Evolutionary conservation across 1,140 invertebrate genomes (phyloP).

Genomic region (Orius insidiosus): DNA sequence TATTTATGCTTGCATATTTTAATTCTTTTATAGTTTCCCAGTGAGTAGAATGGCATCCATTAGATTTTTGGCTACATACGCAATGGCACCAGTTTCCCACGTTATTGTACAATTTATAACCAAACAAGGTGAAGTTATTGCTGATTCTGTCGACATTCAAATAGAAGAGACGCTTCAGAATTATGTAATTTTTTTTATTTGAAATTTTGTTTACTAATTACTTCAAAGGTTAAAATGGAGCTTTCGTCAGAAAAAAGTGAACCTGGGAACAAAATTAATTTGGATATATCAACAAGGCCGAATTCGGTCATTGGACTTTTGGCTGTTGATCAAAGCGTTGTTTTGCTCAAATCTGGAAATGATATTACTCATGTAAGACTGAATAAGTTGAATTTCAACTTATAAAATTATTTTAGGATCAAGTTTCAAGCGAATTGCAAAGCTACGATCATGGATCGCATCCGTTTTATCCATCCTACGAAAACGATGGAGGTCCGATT

Average conservation of each 20-base stretch:
- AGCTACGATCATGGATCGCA: constrained; percentile 35
- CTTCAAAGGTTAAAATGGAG: constrained; percentile 26
- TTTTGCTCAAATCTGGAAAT: constrained; percentile 49
- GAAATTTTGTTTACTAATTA: background rate
- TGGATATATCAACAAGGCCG: constrained; percentile 58
- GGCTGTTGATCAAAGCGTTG: constrained; percentile 73
- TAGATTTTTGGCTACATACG: constrained; percentile 50
- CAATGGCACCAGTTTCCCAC: constrained; percentile 70
- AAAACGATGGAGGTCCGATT: too few species aligned
- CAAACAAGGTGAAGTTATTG: constrained; percentile 61
- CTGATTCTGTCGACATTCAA: constrained; percentile 64
- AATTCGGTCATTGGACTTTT: constrained; percentile 73
- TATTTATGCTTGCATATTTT: background rate
- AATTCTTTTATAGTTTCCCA: constrained; percentile 28
- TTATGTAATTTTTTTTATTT: constrained; percentile 33
- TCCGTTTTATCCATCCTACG: background rate
- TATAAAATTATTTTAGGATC: constrained; percentile 24
- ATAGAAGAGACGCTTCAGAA: constrained; percentile 62
- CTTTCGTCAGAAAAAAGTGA: constrained; percentile 20
- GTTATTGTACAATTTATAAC: constrained; percentile 58
- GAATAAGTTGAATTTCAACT: constrained; percentile 2
- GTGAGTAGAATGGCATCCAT: constrained; percentile 25
- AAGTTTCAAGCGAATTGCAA: constrained; percentile 44
- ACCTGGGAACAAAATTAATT: constrained; percentile 52
- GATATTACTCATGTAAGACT: constrained; percentile 32